A percentile compares a stretch with the other conserved stretches of the same genome.
These are phyloP conservation scores for Pantherophis vulpinus DNA, from an alignment of 2,797 vertebrate genomes.

Conservation along the genomic window DNA sequence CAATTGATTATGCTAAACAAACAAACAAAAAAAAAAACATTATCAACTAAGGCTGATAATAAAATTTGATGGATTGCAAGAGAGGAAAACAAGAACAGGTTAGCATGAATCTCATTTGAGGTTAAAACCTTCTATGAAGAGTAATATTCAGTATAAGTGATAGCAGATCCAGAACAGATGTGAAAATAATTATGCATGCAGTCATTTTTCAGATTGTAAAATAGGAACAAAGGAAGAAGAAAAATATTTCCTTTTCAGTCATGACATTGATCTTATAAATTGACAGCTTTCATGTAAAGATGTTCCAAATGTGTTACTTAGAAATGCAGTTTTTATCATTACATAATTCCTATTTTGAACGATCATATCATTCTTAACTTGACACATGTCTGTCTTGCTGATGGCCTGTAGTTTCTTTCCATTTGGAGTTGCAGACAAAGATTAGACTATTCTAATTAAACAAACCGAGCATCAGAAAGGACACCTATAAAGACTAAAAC, in stretches of 20 bases:
- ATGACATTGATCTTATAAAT: slow-evolving; percentile 33
- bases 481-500: slow-evolving; percentile 51
- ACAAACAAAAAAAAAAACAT: background rate
- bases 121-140: background rate
- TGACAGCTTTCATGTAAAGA: slow-evolving; percentile 44
- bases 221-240: slow-evolving; percentile 37
- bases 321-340: slow-evolving; percentile 40
- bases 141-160: background rate
- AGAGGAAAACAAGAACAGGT: background rate
- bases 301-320: slow-evolving; percentile 29
- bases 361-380: slow-evolving; percentile 35
- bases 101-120: background rate
- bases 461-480: background rate
- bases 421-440: slow-evolving; percentile 46
- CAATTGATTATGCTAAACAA: background rate
- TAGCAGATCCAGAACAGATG: background rate
- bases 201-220: slow-evolving; percentile 35
- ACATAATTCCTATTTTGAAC: slow-evolving; percentile 46
- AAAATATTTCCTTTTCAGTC: slow-evolving; percentile 23
- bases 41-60: background rate
- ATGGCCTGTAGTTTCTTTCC: slow-evolving; percentile 41
- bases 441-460: slow-evolving; percentile 52
- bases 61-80: background rate
- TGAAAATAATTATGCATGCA: slow-evolving; percentile 27
- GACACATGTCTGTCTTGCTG: slow-evolving; percentile 52